Evolutionary conservation across 1,140 invertebrate species (phyloP), one percentile per base, ranked within the genome.

Genomic region (Drosophila orosa): DNA sequence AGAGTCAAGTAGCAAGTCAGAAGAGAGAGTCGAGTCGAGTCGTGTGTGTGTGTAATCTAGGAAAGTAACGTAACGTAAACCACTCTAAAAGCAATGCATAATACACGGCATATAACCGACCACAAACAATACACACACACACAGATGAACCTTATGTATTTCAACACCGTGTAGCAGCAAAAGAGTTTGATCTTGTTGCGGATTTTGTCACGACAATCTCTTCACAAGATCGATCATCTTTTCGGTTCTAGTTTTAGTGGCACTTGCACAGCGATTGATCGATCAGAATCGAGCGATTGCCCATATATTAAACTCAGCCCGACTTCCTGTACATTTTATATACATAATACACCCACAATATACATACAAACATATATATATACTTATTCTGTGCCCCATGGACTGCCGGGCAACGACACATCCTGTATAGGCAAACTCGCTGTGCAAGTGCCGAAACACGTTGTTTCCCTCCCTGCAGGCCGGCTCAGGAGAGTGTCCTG

Each of bases 281-380:
- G 57, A 47, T 33, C 47, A 13, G 47, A 62, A 73, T 58, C 31
- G 65, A 44, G 45, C 15, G 15, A 10, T 57, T 52, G 73, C 50
- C 63, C 35, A 57, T 68, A 17, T 19, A 9, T n/a, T n/a, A 33
- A 37, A 67, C 55, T 12, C 35, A 40, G 72, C 45, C 52, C 25
- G 67, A 55, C 67, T 44, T 87, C 59, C 78, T 87, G 78, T 86
- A 87, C 83, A 85, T 82, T 86, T 83, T 68, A 72, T 86, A 86
- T 81, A 59, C 42, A 65, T 66, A 78, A 63, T 17, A 71, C 17
- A 40, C 45, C 47, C 33, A 55, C 24, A 44, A 45, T 59, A 59
- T 55, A 58, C 29, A 39, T 31, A 67, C 37, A 47, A 25, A 47
- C 31, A 33, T 33, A 78, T 63, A 54, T 35, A 56, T 66, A 55